Evolutionary conservation across 2,797 vertebrate species (phyloP).

Genomic region (Pelobates cultripes): DNA sequence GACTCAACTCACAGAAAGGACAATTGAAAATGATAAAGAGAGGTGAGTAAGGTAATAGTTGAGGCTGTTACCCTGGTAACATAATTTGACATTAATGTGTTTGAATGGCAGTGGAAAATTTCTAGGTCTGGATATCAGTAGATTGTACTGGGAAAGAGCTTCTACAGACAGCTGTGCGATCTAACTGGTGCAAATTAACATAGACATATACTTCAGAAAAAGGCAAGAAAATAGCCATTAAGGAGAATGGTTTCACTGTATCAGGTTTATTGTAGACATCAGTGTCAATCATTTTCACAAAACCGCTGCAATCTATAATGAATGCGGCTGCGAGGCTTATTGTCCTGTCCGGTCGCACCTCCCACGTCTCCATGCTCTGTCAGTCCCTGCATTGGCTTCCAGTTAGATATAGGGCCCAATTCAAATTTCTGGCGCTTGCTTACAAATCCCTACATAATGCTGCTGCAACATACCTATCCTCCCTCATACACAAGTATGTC

Average conservation of each 20-base stretch:
- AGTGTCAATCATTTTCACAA: background rate
- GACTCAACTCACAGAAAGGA: background rate
- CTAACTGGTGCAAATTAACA: background rate
- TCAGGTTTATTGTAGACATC: background rate
- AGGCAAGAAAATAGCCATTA: background rate
- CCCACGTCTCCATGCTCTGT: no score
- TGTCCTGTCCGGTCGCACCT: no score
- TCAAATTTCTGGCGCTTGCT: no score
- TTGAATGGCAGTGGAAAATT: background rate
- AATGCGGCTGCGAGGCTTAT: no score
- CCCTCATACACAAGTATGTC: no score
- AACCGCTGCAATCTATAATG: no score
- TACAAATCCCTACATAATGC: no score
- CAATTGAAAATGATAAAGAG: constrained; percentile 4
- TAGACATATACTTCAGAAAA: background rate
- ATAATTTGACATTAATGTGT: background rate
- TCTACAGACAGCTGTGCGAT: background rate
- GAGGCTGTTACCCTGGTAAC: background rate
- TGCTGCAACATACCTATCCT: no score
- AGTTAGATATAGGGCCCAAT: no score
- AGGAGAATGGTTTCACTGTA: background rate
- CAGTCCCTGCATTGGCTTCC: no score
- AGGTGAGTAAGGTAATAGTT: constrained; percentile 1
- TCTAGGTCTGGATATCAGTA: background rate
- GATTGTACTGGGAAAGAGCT: background rate